Base-by-base conservation (phyloP, 1,140 invertebrate species). In the Tachypleus tridentatus region DNA sequence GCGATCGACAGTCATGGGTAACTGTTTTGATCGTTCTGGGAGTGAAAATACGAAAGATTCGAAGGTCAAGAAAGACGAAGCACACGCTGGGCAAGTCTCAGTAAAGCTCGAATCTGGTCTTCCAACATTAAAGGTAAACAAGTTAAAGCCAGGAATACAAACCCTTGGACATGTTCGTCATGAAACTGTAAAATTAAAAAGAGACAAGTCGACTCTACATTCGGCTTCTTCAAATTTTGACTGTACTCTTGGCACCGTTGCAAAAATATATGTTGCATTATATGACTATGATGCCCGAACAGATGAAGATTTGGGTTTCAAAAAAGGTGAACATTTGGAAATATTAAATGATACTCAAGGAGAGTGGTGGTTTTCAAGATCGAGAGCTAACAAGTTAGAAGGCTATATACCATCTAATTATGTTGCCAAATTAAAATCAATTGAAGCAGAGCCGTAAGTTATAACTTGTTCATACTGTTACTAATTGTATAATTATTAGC, bases 341-440 rank as follows among this genome's bases (percentile, higher is more conserved):
- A 97, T 99, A 70, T 79, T 98, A 67, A 97, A 98, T 80, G 95
- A 98, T 80, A 98, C 93, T 64, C 91, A 95, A 77, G 94, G 96
- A 61, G 97, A 99, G 77, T 99, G 97, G 97, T 99, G 97, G 97
- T 84, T 97, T 73, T 95, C 96, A 58, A 84, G 89, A 72, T 96
- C 92, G 79, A 92, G 94, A 82, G 85, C 91, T 72, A 93, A 92
- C 52, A 87, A 88, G 77, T 87, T 93, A 77, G 92, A 97, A 80
- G 97, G 97, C 65, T 99, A 98, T 81, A 98, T 99, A 79, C 97
- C 97, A 72, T 97, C 93, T 62, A 99, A 99, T 80, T 99, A 98
- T 85, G 95, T 99, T 68, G 97, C 97, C 69, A 93, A 95, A 79
- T 80, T 98, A 73, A 96, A 98, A 80, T 97, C 93, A 68, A 96